These are phyloP conservation scores for Anguilla japonica DNA, from an alignment of 2,113 vertebrate genomes.

Conservation along the genomic window DNA sequence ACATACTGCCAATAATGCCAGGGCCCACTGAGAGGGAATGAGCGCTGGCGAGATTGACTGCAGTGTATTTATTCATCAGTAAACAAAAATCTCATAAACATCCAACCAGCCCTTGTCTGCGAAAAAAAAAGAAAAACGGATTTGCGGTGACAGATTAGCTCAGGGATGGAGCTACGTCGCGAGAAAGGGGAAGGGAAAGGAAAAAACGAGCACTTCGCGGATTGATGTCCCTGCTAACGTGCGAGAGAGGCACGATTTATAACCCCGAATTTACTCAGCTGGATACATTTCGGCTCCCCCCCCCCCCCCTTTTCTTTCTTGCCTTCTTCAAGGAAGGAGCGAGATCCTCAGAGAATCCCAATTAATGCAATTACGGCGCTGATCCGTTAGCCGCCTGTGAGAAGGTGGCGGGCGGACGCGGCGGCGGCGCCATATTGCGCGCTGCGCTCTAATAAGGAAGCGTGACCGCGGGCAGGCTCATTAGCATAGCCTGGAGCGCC, in stretches of 20 bases:
- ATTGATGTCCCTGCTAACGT: conserved; percentile 17
- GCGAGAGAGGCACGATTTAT: background rate
- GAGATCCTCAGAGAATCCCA: conserved; percentile 56
- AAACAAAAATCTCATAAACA: background rate
- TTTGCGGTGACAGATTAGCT: background rate
- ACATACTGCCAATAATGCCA: background rate
- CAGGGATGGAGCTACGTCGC: background rate
- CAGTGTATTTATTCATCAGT: background rate
- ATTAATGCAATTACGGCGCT: conserved; percentile 70
- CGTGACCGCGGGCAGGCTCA: conserved; percentile 66
- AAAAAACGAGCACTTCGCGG: conserved; percentile 30
- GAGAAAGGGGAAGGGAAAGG: background rate
- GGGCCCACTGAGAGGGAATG: background rate
- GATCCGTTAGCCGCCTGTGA: conserved; percentile 63
- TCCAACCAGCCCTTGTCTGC: background rate
- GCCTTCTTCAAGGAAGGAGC: conserved; percentile 20
- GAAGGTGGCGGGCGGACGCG: conserved; percentile 46
- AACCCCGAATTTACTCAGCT: conserved; percentile 26
- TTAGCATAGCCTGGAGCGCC: conserved; percentile 74
- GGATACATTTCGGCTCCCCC: conserved; percentile 38
- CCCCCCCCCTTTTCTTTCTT: conserved; percentile 12
- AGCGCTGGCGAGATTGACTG: background rate
- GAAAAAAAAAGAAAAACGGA: background rate
- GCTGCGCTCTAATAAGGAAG: conserved; percentile 65
- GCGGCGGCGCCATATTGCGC: conserved; percentile 69